Evolutionary conservation across 2,888 invertebrate genomes (phyloP).

Genomic region (Pocota personata): DNA sequence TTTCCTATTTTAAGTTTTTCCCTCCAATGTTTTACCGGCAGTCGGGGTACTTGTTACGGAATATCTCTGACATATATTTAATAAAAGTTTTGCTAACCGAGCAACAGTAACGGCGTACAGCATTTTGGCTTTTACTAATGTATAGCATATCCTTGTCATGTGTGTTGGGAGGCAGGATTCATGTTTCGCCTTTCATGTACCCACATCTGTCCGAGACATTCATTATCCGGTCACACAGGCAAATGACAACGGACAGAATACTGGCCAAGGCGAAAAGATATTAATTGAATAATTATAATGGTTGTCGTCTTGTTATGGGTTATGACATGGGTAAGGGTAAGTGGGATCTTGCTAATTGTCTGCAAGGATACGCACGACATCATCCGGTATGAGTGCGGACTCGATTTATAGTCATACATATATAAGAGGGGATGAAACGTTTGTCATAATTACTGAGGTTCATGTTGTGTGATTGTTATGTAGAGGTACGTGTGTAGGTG

Average conservation of each 20-base stretch:
- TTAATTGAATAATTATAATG: constrained; percentile 76
- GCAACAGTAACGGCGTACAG: constrained; percentile 23
- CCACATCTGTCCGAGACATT: constrained; percentile 74
- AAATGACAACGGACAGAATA: constrained; percentile 71
- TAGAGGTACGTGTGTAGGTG: not conserved
- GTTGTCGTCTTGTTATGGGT: constrained; percentile 74
- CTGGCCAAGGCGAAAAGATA: constrained; percentile 74
- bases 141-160: constrained; percentile 51
- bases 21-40: constrained; percentile 2
- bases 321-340: constrained; percentile 70
- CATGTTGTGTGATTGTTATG: constrained; percentile 21
- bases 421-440: constrained; percentile 32
- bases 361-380: constrained; percentile 70
- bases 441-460: constrained; percentile 62
- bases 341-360: constrained; percentile 72
- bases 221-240: constrained; percentile 73
- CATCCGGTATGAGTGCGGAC: constrained; percentile 49
- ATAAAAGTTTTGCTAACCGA: constrained; percentile 55
- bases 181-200: constrained; percentile 68
- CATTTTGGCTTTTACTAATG: constrained; percentile 52
- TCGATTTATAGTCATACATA: constrained; percentile 25
- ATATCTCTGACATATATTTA: constrained; percentile 62
- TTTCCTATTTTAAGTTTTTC: constrained; percentile 69
- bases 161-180: constrained; percentile 46
- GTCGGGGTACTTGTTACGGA: constrained; percentile 1